Percentiles rank a stretch among this genome's conserved stretches.
Conservation (phyloP, 2,888 invertebrate species). For the Nomada fabriciana region DNA sequence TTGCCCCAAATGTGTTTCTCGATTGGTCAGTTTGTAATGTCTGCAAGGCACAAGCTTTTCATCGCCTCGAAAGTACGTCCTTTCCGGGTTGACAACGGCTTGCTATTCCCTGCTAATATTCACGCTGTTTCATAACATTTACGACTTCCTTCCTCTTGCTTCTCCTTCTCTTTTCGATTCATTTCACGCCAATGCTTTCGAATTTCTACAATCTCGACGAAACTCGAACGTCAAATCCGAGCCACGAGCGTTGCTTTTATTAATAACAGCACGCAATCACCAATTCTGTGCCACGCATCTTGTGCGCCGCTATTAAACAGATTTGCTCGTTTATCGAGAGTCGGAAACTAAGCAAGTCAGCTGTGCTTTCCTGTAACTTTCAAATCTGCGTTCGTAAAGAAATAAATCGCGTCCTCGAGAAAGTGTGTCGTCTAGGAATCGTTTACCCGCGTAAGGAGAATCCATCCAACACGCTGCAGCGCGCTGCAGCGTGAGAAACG, state of each 20-base stretch:
- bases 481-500: slow-evolving; percentile 3
- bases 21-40: neutral
- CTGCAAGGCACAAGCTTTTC: neutral
- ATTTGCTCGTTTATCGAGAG: neutral
- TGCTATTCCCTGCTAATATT: too few relatives aligned
- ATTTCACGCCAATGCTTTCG: too few relatives aligned
- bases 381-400: slow-evolving; percentile 13
- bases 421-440: slow-evolving; percentile 33
- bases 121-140: too few relatives aligned
- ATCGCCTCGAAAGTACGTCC: neutral
- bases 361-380: slow-evolving; percentile 9
- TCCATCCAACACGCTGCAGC: neutral
- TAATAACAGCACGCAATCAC: too few relatives aligned
- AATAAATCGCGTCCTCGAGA: slow-evolving; percentile 36
- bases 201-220: too few relatives aligned
- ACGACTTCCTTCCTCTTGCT: too few relatives aligned
- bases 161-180: too few relatives aligned
- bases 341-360: neutral
- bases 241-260: too few relatives aligned
- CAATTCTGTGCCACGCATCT: neutral
- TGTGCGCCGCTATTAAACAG: neutral
- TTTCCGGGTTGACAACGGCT: too few relatives aligned
- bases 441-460: slow-evolving; percentile 13
- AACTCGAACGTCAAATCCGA: too few relatives aligned
- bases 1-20: neutral